Evolutionary conservation across 2,113 vertebrate species (phyloP).

Genomic region (Scolopax mira): DNA sequence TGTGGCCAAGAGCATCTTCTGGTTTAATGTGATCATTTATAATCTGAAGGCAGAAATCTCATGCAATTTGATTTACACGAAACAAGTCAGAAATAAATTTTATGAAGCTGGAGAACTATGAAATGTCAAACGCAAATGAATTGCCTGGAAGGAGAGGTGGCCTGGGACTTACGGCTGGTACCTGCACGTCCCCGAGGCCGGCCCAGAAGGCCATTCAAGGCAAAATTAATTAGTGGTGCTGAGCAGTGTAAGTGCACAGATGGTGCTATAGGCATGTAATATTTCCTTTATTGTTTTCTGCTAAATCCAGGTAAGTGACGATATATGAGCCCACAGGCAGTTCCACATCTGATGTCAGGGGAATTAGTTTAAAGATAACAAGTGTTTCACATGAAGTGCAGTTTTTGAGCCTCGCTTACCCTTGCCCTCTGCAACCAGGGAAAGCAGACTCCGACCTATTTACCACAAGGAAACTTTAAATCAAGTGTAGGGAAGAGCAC

Average conservation of each 20-base stretch:
- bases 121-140: neutral
- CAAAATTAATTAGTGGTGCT: neutral
- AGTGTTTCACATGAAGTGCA: neutral
- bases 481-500: fast-evolving
- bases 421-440: neutral
- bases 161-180: neutral
- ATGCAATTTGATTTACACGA: constrained; percentile 22
- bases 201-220: neutral
- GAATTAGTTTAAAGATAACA: too few species aligned
- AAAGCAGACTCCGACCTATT: fast-evolving
- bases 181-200: fast-evolving
- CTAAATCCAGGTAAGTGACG: neutral
- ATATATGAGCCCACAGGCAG: neutral
- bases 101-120: neutral
- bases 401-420: fast-evolving
- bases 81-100: constrained; percentile 9
- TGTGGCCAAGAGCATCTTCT: neutral
- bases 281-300: neutral
- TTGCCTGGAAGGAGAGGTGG: neutral
- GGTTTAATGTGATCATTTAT: neutral
- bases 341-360: fast-evolving
- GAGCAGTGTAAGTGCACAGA: neutral
- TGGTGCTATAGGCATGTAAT: neutral
- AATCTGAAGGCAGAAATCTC: constrained; percentile 7
- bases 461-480: neutral